Evolutionary conservation across 1,140 invertebrate species (phyloP), one percentile per base, ranked within the genome.

Genomic region (Gonatopus flavifemur): DNA sequence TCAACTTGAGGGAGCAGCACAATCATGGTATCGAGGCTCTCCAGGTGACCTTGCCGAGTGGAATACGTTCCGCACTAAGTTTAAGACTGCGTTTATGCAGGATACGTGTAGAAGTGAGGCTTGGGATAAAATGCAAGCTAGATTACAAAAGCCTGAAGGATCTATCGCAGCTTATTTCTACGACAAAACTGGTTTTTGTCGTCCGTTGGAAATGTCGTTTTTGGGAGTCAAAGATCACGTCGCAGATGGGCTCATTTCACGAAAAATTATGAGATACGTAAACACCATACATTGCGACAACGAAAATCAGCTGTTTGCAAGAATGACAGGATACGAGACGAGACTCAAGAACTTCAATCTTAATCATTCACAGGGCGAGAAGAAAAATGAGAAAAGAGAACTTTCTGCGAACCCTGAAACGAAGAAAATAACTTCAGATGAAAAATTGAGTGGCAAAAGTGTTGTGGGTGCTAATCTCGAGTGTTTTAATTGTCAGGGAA

Each of bases 121-220:
- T 4, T 66, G 53, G 58, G 39, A 46, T 3, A 42, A 31, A 32
- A 66, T 66, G 61, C 45, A 59, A 43, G 12, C 28, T 0, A 22
- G 58, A 13, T 21, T 15, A 2, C 58, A 66, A 22, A 37, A n/a
- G 6, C 16, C 37, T 16, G 41, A 44, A 8, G 64, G 64, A 47
- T 37, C 51, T 7, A 16, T 61, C 0, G 43, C 45, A 18, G 8
- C 40, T 1, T 66, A 63, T 24, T 61, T 50, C 35, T 51, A 54
- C 12, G 45, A 54, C 8, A 66, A 64, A 32, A 35, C 59, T 10
- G 35, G 25, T 31, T 22, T 64, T n/a, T 64, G 60, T 49, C 47
- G 39, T 1, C 4, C 28, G 1, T 41, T 66, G 9, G 9, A 25
- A 2, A 12, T 61, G 3, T 15, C 20, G 0, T 57, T 57, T 25